Base-by-base conservation (phyloP, 2,797 vertebrate genomes). In the Cheirogaleus major region DNA sequence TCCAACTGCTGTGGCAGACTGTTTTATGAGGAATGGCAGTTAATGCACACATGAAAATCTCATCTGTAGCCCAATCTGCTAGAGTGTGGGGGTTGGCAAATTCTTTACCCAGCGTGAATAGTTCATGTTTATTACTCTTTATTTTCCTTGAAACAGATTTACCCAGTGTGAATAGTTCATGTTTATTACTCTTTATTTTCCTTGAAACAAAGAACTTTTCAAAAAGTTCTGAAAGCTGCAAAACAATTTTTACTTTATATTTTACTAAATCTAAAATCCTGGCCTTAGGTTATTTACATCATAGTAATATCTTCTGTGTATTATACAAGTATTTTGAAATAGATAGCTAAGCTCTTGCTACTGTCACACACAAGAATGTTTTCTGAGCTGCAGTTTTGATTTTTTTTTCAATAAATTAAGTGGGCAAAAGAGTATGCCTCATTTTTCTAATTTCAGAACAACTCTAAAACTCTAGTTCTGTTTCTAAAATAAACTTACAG, bases 401-500 rank as follows among this genome's bases (percentile, higher is more conserved):
- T 86, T 80, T 75, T 75, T 80, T 92, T 73, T 75, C 65, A 75
- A 57, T 91, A 80, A 84, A 92, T 12, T 72, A 61, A 89, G 11
- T 75, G 32, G 18, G n/a, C 17, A 32, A 89, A 75, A 88, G 30
- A 61, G 63, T 32, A 88, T 63, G 55, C 25, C 48, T 95, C n/a
- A n/a, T 81, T 86, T 96, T 92, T 93, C n/a, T 94, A 57, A 32
- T 79, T 87, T 91, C 55, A 72, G 52, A 93, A 88, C 45, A 70
- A 55, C 32, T 91, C 83, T 84, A 76, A 80, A 93, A 84, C 67
- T 93, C 72, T 86, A 93, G 48, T 57, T 92, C 43, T 87, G 55
- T 86, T 84, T 35, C 48, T 91, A 48, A 91, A 94, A 84, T 50
- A 38, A 95, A 73, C 45, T 52, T 76, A 32, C 43, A 72, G 38